Conservation (phyloP, 1,140 invertebrate genomes). For the Diabrotica virgifera region DNA sequence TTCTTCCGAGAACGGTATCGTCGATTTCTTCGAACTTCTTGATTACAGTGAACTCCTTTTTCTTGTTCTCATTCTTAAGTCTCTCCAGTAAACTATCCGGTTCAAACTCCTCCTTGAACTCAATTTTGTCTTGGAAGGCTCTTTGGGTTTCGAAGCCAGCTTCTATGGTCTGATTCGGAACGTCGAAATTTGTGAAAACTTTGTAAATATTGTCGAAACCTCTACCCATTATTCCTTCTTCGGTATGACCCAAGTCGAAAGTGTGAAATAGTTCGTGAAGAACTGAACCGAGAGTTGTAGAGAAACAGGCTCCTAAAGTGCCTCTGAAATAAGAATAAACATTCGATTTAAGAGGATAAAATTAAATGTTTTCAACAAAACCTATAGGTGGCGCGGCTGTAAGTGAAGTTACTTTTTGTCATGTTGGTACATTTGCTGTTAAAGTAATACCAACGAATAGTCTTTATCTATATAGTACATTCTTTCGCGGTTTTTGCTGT, state of each 20-base stretch:
- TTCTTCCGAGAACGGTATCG: conserved; percentile 62
- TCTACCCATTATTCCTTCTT: conserved; percentile 89
- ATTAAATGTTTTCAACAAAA: too few relatives aligned
- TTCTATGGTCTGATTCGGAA: conserved; percentile 50
- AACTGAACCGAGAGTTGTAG: conserved; percentile 88
- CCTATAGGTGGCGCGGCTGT: too few relatives aligned
- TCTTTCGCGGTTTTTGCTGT: too few relatives aligned
- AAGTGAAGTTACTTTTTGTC: too few relatives aligned
- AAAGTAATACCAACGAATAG: too few relatives aligned
- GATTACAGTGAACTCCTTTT: conserved; percentile 50
- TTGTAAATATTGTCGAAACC: conserved; percentile 87
- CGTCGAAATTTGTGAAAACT: conserved; percentile 62
- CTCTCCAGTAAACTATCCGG: conserved; percentile 51
- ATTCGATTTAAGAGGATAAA: too few relatives aligned
- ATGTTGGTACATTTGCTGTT: too few relatives aligned
- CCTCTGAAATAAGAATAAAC: conserved; percentile 56
- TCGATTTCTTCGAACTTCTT: conserved; percentile 46
- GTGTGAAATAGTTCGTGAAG: conserved; percentile 93
- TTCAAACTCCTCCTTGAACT: conserved; percentile 37
- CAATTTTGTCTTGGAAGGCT: conserved; percentile 25
- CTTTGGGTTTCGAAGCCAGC: conserved; percentile 46
- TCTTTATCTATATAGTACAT: too few relatives aligned
- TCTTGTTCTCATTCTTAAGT: conserved; percentile 54
- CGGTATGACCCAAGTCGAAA: conserved; percentile 89
- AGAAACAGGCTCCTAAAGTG: conserved; percentile 83